Conservation (phyloP, 23 tunicate species). For the Styela clava region DNA sequence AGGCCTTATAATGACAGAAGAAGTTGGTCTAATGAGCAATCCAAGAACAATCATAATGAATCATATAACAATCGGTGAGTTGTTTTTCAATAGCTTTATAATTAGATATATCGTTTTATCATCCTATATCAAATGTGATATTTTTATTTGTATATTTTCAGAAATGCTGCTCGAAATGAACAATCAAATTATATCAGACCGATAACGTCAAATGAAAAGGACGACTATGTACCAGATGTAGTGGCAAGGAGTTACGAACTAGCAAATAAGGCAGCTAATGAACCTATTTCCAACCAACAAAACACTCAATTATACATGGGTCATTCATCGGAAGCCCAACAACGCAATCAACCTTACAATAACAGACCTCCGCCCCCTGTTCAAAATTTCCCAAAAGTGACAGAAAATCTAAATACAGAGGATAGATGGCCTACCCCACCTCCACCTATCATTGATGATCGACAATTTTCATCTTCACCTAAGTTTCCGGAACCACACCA, state of each 20-base stretch:
- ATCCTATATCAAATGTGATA: too few species aligned
- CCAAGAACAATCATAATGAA: background rate
- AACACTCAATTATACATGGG: background rate
- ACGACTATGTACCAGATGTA: conserved; percentile 57
- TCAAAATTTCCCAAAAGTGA: background rate
- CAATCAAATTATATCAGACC: background rate
- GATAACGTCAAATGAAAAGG: conserved; percentile 2
- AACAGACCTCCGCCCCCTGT: background rate
- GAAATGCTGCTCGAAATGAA: background rate
- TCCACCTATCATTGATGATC: conserved; percentile 23
- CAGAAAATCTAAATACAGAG: background rate
- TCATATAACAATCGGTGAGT: background rate
- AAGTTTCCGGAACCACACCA: too few species aligned
- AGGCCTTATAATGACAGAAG: background rate
- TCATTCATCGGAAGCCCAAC: background rate
- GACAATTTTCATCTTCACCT: background rate
- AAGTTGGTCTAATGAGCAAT: background rate
- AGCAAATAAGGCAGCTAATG: conserved; percentile 1
- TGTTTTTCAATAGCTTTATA: too few species aligned
- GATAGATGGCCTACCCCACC: conserved; percentile 47
- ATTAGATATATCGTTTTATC: too few species aligned
- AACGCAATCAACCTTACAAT: background rate
- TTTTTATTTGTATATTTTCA: background rate
- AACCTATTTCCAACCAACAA: background rate
- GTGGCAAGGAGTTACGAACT: conserved; percentile 47